Evolutionary conservation across 2,797 vertebrate species (phyloP).

Genomic region (Oreonectes daqikongensis): DNA sequence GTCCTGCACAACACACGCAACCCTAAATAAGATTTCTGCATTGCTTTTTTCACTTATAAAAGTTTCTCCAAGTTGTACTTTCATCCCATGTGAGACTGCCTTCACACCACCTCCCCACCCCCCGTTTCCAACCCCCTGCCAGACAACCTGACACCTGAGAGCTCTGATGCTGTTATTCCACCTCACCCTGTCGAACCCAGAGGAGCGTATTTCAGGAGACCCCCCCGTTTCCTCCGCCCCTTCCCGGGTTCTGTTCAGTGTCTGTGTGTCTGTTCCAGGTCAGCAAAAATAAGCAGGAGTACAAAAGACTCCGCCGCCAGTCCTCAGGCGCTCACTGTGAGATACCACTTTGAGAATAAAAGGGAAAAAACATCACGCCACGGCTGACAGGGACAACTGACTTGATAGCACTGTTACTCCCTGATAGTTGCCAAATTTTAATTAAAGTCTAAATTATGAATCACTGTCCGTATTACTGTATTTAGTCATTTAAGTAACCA

Average conservation of each 20-base stretch:
- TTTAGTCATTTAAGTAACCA: not conserved
- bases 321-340: slow-evolving; percentile 1
- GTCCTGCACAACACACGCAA: not conserved
- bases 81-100: slow-evolving; percentile 52
- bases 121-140: slow-evolving; percentile 31
- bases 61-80: slow-evolving; percentile 47
- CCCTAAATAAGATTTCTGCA: not conserved
- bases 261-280: slow-evolving; percentile 38
- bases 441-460: slow-evolving; percentile 4
- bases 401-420: slow-evolving; percentile 30
- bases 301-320: slow-evolving; percentile 24
- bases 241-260: slow-evolving; percentile 34
- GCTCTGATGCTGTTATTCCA: slow-evolving; percentile 60
- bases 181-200: slow-evolving; percentile 43
- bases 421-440: slow-evolving; percentile 21
- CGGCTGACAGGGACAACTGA: slow-evolving; percentile 9
- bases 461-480: slow-evolving; percentile 9
- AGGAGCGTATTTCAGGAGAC: slow-evolving; percentile 57
- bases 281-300: slow-evolving; percentile 46
- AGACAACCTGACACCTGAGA: slow-evolving; percentile 62
- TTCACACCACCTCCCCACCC: slow-evolving; percentile 22
- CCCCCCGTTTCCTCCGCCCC: slow-evolving; percentile 48
- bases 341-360: slow-evolving; percentile 14
- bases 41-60: not conserved
- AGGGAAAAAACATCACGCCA: slow-evolving; percentile 11